These are phyloP conservation scores for Helicoverpa armigera DNA, from an alignment of 1,140 invertebrate species.

Conservation along the genomic window DNA sequence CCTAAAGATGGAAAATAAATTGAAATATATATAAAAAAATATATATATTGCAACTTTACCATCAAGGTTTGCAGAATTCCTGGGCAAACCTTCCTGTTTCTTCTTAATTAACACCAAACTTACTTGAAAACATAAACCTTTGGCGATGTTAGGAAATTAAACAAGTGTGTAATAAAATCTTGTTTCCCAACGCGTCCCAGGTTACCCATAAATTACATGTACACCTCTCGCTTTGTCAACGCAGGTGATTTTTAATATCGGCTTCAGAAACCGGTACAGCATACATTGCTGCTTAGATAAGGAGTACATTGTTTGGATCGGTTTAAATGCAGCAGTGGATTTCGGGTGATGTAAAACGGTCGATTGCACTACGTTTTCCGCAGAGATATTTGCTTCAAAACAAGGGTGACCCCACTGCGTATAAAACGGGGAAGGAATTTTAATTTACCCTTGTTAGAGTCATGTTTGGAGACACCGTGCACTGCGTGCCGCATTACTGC, in stretches of 20 bases:
- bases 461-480: conserved; percentile 57
- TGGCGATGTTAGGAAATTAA: conserved; percentile 54
- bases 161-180: conserved; percentile 66
- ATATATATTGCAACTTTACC: background rate
- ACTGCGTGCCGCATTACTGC: conserved; percentile 59
- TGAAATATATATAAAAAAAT: too few relatives aligned
- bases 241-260: conserved; percentile 12
- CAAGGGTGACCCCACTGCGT: conserved; percentile 57
- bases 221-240: conserved; percentile 46
- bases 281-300: conserved; percentile 8
- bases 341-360: background rate
- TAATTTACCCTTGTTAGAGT: conserved; percentile 75
- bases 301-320: background rate
- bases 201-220: conserved; percentile 61
- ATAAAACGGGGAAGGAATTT: conserved; percentile 70
- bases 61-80: conserved; percentile 17
- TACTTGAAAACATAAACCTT: conserved; percentile 48
- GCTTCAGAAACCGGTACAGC: background rate
- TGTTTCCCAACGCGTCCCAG: conserved; percentile 56
- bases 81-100: background rate
- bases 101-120: conserved; percentile 24
- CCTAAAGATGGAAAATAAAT: too few relatives aligned
- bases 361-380: conserved; percentile 5
- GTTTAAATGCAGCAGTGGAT: conserved; percentile 48
- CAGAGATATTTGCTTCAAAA: conserved; percentile 37